These are phyloP conservation scores for Cecropterus lyciades DNA, from an alignment of 1,140 invertebrate species.

Conservation along the genomic window DNA sequence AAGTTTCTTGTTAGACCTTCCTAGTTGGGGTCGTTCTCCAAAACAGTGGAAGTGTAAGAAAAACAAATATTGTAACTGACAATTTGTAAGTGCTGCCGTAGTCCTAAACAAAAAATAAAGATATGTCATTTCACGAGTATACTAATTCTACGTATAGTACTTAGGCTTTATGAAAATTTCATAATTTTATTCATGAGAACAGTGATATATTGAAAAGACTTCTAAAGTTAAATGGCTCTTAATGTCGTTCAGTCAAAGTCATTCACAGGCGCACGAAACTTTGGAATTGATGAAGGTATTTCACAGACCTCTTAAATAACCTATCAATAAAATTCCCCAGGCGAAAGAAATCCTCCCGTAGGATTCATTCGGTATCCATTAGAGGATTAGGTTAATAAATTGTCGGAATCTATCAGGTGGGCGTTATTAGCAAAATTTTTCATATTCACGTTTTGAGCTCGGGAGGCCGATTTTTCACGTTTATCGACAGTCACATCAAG, in stretches of 20 bases:
- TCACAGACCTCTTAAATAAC: conserved; percentile 22
- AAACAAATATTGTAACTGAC: too few species aligned
- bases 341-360: conserved; percentile 20
- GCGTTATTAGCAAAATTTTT: conserved; percentile 29
- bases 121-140: too few species aligned
- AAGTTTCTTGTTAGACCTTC: too few species aligned
- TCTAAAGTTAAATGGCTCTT: conserved; percentile 22
- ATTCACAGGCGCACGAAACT: conserved; percentile 26
- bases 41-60: too few species aligned
- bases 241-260: conserved; percentile 33
- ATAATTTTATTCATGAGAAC: conserved; percentile 6
- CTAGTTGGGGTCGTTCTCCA: too few species aligned
- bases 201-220: conserved; percentile 20
- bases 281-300: conserved; percentile 34
- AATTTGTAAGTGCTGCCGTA: too few species aligned
- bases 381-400: conserved; percentile 25
- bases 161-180: background rate
- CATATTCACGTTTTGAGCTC: conserved; percentile 14
- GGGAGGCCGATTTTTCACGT: conserved; percentile 4
- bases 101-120: too few species aligned
- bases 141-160: background rate
- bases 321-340: conserved; percentile 31
- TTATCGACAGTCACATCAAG: background rate
- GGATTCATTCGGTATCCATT: conserved; percentile 20
- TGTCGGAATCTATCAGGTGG: conserved; percentile 16